Percentiles rank a stretch among this genome's conserved stretches.
Conservation (phyloP, 2,113 vertebrate species). For the Prionailurus bengalensis region DNA sequence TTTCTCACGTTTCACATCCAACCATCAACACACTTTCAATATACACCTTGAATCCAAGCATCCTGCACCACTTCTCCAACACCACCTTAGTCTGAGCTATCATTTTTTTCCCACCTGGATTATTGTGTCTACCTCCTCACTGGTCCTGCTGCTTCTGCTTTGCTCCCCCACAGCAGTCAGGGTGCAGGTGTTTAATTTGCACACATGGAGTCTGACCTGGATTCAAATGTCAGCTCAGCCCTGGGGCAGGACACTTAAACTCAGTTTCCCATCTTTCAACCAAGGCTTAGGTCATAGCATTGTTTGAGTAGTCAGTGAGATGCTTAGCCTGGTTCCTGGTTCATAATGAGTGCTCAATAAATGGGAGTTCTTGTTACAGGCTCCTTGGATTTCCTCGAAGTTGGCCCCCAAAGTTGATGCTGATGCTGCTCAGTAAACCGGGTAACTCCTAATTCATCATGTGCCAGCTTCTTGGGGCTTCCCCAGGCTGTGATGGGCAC, state of each 20-base stretch:
- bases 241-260: not conserved
- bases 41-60: not conserved
- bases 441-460: not conserved
- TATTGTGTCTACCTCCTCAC: not conserved
- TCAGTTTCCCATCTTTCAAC: not conserved
- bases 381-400: not conserved
- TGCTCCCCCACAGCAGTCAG: not conserved
- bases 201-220: not conserved
- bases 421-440: not conserved
- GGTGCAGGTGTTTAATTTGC: not conserved
- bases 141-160: rapidly evolving
- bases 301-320: not conserved
- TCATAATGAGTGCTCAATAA: not conserved
- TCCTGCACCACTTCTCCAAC: not conserved
- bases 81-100: not conserved
- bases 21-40: not conserved
- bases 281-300: not conserved
- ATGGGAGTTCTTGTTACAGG: not conserved
- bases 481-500: not conserved
- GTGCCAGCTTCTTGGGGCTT: not conserved
- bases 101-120: not conserved
- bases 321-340: not conserved
- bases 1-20: not conserved
- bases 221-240: not conserved
- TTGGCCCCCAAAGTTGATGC: not conserved